These are phyloP conservation scores for Agriopis marginaria DNA, from an alignment of 2,888 invertebrate species.

Conservation along the genomic window DNA sequence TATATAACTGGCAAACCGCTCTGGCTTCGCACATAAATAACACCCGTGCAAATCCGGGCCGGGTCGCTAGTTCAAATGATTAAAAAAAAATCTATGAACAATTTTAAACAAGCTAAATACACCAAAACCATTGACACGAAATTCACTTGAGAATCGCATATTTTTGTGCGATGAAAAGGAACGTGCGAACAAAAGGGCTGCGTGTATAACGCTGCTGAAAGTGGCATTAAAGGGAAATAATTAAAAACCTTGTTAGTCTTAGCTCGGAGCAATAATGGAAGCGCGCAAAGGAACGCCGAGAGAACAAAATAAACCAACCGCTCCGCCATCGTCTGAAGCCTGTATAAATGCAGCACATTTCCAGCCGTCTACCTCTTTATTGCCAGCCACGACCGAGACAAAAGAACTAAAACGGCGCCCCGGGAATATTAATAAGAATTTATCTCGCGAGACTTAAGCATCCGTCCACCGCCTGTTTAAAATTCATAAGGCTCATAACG, in stretches of 20 bases:
- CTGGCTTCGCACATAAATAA: too few species aligned
- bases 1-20: too few species aligned
- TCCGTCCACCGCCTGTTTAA: constrained; percentile 49
- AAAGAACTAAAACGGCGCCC: constrained; percentile 74
- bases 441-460: constrained; percentile 63
- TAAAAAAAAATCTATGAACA: not conserved
- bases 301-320: constrained; percentile 75
- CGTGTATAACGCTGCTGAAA: constrained; percentile 66
- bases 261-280: constrained; percentile 77
- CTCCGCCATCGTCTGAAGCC: constrained; percentile 63
- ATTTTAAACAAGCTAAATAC: not conserved
- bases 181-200: constrained; percentile 55
- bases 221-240: constrained; percentile 83
- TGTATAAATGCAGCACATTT: constrained; percentile 82
- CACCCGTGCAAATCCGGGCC: too few species aligned
- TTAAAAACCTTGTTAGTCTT: constrained; percentile 84
- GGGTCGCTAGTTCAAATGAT: too few species aligned
- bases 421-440: constrained; percentile 79
- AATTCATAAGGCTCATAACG: constrained; percentile 59
- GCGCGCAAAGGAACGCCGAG: constrained; percentile 73
- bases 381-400: constrained; percentile 74
- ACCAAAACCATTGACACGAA: constrained; percentile 3
- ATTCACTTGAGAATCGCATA: constrained; percentile 8
- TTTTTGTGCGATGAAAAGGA: constrained; percentile 36
- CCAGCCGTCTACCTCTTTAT: constrained; percentile 79